These are phyloP conservation scores for Callithrix jacchus DNA, from an alignment of 2,113 vertebrate species.

Conservation along the genomic window DNA sequence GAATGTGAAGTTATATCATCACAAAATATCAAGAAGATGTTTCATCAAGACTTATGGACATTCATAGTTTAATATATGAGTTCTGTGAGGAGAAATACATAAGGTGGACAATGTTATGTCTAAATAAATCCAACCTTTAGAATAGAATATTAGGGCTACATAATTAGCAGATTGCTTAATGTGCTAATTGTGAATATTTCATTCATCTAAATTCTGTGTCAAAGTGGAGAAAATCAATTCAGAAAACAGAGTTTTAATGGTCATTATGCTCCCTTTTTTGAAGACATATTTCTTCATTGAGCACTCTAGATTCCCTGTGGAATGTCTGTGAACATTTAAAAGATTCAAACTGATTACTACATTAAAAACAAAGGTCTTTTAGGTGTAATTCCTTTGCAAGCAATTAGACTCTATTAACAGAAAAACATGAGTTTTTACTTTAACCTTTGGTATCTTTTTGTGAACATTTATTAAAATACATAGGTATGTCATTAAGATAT, in stretches of 20 bases:
- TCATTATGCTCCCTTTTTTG: slow-evolving; percentile 61
- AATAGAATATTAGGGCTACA: slow-evolving; percentile 26
- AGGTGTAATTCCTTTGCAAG: neutral
- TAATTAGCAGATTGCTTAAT: slow-evolving; percentile 78
- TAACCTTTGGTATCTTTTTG: slow-evolving; percentile 9
- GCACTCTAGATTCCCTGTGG: slow-evolving; percentile 59
- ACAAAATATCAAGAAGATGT: neutral
- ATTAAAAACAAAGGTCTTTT: slow-evolving; percentile 57
- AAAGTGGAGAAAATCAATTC: slow-evolving; percentile 72
- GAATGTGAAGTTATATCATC: slow-evolving; percentile 29
- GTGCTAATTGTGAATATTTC: slow-evolving; percentile 66
- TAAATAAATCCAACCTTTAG: neutral
- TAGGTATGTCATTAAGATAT: slow-evolving; percentile 27
- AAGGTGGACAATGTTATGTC: neutral
- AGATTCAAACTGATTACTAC: slow-evolving; percentile 59
- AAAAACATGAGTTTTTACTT: slow-evolving; percentile 15
- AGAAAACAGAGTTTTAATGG: slow-evolving; percentile 55
- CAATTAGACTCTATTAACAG: slow-evolving; percentile 14
- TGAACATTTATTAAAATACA: slow-evolving; percentile 49
- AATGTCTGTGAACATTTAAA: slow-evolving; percentile 52
- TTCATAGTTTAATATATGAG: neutral
- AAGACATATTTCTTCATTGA: slow-evolving; percentile 43
- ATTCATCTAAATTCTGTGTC: slow-evolving; percentile 70
- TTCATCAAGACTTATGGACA: neutral
- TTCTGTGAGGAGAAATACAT: neutral